A percentile compares a stretch with the other conserved stretches of the same genome.
Conservation (phyloP, 2,113 vertebrate species). For the Corvus cornix region DNA sequence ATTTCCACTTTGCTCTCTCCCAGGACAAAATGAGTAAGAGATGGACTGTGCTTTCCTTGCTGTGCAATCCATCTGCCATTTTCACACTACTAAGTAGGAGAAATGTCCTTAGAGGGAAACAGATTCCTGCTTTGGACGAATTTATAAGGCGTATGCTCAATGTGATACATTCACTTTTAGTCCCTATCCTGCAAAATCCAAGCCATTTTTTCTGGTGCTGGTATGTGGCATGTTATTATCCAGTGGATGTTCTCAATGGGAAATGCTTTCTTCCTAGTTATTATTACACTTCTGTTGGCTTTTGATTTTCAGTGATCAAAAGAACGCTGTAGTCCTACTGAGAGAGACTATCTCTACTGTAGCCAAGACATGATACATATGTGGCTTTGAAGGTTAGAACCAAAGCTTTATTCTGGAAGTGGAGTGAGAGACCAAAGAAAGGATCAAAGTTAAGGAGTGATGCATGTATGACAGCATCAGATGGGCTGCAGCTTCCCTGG, state of each 20-base stretch:
- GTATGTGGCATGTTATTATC: background rate
- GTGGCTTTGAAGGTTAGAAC: slow-evolving; percentile 30
- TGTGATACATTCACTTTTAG: background rate
- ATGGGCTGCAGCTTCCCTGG: background rate
- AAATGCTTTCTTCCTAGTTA: background rate
- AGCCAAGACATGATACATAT: background rate
- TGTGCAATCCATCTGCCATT: background rate
- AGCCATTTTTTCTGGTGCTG: background rate
- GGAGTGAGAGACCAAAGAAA: slow-evolving; percentile 15
- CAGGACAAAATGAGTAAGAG: background rate
- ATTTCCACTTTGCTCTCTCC: background rate
- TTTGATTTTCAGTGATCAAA: slow-evolving; percentile 47
- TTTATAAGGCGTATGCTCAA: background rate
- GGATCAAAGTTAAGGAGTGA: background rate
- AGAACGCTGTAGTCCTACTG: background rate
- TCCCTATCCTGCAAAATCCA: background rate
- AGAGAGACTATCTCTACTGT: background rate
- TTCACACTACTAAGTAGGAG: background rate
- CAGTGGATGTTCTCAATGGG: background rate
- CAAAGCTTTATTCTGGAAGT: background rate
- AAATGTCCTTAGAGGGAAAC: background rate
- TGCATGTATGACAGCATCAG: background rate
- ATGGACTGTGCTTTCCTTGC: background rate
- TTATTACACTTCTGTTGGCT: background rate
- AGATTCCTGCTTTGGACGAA: background rate